Conservation (phyloP, 2,113 vertebrate genomes). For the Phalacrocorax aristotelis region DNA sequence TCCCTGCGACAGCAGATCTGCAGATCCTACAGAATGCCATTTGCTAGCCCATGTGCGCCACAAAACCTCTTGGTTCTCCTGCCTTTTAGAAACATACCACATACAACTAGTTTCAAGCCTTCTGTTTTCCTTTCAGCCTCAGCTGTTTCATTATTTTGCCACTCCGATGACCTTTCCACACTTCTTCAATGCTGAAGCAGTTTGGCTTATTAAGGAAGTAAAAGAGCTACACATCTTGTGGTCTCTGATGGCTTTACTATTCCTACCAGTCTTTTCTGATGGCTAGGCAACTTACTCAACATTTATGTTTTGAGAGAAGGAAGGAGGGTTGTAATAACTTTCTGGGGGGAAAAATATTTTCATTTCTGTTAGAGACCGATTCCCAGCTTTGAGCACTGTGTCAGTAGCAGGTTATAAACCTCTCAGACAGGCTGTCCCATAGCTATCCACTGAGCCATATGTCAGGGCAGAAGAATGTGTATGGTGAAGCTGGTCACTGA, state of each 20-base stretch:
- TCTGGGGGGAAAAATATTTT: not conserved
- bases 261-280: not conserved
- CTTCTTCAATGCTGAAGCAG: not conserved
- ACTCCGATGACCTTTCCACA: constrained; percentile 14
- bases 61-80: not conserved
- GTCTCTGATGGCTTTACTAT: not conserved
- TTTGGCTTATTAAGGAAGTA: not conserved
- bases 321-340: not conserved
- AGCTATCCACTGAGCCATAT: not conserved
- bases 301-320: not conserved
- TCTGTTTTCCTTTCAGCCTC: not conserved
- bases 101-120: not conserved
- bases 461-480: constrained; percentile 21
- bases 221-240: not conserved
- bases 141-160: not conserved
- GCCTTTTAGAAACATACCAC: not conserved
- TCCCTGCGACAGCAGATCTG: not conserved
- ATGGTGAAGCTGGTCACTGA: not conserved
- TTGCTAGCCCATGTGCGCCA: not conserved
- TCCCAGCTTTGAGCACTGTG: not conserved
- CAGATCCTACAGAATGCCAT: not conserved
- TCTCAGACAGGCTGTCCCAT: not conserved
- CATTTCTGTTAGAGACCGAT: constrained; percentile 9
- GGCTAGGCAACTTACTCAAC: not conserved
- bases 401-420: constrained; percentile 11